These are phyloP conservation scores for Cylindroiulus punctatus DNA, from an alignment of 2,888 invertebrate genomes.

Conservation along the genomic window DNA sequence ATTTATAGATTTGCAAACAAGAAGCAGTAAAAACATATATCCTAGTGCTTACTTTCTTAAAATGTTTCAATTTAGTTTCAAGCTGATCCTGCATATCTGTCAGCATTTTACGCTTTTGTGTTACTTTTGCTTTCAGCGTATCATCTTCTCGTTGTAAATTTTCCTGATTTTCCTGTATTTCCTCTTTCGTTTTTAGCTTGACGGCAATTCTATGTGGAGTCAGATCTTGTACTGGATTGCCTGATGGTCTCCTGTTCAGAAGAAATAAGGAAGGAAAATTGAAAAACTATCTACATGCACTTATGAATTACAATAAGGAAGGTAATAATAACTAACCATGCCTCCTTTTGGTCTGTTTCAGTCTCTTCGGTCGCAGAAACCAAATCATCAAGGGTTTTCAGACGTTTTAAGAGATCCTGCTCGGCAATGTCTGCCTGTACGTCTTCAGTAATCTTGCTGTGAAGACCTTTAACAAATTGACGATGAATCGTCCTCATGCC, in stretches of 20 bases:
- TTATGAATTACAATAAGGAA: not conserved
- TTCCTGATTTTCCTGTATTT: slow-evolving; percentile 39
- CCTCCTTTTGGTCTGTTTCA: slow-evolving; percentile 24
- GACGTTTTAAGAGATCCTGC: not conserved
- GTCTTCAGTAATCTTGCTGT: not conserved
- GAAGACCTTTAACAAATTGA: not conserved
- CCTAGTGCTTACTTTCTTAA: not conserved
- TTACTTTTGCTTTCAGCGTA: not conserved
- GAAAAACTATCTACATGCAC: not conserved
- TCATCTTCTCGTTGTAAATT: slow-evolving; percentile 34
- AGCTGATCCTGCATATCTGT: not conserved
- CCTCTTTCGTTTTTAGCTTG: slow-evolving; percentile 48
- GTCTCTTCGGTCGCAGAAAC: not conserved
- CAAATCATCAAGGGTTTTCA: slow-evolving; percentile 24
- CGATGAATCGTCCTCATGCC: not conserved
- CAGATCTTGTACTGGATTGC: slow-evolving; percentile 54
- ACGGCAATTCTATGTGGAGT: slow-evolving; percentile 43
- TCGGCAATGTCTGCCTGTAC: not conserved
- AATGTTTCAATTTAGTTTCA: not conserved
- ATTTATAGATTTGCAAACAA: not conserved
- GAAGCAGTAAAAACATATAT: not conserved
- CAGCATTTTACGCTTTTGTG: not conserved
- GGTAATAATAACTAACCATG: not conserved
- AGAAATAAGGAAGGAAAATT: not conserved
- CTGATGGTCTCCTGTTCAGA: slow-evolving; percentile 55